Evolutionary conservation across 2,113 vertebrate species (phyloP), one percentile per base, ranked within the genome.

Genomic region (Nannospalax galili): DNA sequence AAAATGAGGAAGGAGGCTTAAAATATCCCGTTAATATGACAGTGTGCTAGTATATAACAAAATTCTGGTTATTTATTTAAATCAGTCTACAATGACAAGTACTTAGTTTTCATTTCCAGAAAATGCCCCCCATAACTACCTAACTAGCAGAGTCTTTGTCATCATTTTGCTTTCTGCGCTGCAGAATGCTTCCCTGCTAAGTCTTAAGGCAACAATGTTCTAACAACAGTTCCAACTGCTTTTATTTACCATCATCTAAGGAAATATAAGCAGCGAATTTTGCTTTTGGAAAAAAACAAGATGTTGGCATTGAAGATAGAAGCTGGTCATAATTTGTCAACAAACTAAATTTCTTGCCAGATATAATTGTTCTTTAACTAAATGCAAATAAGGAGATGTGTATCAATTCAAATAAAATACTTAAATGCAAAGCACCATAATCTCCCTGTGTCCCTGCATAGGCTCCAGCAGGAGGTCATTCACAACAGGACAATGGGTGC

Each of bases 161-260:
- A 93, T 82, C 78, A 69, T 16, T 10, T n/a, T 37, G 4, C 3
- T 28, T 72, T 96, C 20, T 40, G 15, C 30, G 5, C 16, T 65
- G 5, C 60, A 37, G 35, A 32, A 40, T 45, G 20, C 30, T 60
- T 8, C 74, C 48, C 48, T 52, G 6, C 48, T 52, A 52, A 11
- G 48, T 52, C 48, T 52, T 52, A 69, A 84, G 65, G 37, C 48
- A 52, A 60, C 22, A 1, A 28, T 45, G 84, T 69, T 80, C 65
- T 60, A 56, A 48, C 20, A 24, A 65, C 62, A 86, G 84, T 62
- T 70, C 16, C 52, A 87, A 17, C 37, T 82, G 48, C 42, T 64
- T 78, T 93, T 82, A 65, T 91, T 48, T 88, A 93, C 62, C 17
- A 16, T 28, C 60, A 28, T 28, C 37, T 48, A 86, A 87, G 90